These are phyloP conservation scores for Galbula dea DNA, from an alignment of 2,113 vertebrate genomes.

Conservation along the genomic window DNA sequence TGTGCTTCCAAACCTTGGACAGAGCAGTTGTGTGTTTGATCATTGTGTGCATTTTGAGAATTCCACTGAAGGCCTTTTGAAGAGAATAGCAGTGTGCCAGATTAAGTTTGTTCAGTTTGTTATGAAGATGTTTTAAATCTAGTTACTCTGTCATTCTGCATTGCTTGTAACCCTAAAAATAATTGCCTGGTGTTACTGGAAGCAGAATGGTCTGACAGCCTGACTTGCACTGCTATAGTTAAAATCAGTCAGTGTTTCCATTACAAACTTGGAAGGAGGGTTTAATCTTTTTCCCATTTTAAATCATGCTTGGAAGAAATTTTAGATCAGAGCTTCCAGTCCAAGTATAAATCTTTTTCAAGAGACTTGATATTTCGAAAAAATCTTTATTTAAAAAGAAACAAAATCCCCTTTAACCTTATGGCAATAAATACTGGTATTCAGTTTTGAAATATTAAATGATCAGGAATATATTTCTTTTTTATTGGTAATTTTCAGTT, in stretches of 20 bases:
- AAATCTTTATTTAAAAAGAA: neutral
- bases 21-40: neutral
- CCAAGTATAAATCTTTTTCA: neutral
- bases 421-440: neutral
- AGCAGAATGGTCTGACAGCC: neutral
- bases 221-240: neutral
- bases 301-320: constrained; percentile 36
- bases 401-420: neutral
- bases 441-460: neutral
- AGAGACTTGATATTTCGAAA: neutral
- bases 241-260: constrained; percentile 40
- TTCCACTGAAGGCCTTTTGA: neutral
- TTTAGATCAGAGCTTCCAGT: neutral
- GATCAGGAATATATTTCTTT: neutral
- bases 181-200: constrained; percentile 1
- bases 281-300: constrained; percentile 38
- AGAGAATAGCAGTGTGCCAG: neutral
- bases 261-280: constrained; percentile 23
- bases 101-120: neutral
- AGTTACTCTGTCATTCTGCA: neutral
- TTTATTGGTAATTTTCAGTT: neutral
- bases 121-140: constrained; percentile 24
- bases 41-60: neutral
- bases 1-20: accelerated
- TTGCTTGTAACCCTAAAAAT: constrained; percentile 34